Conservation (phyloP, 2,888 invertebrate genomes). For the Venusia cambrica region DNA sequence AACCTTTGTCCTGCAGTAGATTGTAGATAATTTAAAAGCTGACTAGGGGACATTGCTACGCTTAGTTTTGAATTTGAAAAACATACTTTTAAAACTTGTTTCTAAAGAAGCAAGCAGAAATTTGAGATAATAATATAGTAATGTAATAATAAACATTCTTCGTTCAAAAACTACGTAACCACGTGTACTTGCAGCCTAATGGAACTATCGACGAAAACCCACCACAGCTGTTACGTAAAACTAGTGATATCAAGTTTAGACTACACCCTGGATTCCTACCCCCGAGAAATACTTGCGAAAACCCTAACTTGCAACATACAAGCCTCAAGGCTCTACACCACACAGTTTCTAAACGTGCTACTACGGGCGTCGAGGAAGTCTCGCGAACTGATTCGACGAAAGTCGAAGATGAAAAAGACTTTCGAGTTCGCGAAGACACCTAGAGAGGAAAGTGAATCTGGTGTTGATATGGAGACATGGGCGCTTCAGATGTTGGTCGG, state of each 20-base stretch:
- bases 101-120: too few relatives aligned
- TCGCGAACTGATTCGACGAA: constrained; percentile 62
- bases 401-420: constrained; percentile 64
- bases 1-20: too few relatives aligned
- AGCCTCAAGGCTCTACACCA: constrained; percentile 88
- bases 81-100: background rate
- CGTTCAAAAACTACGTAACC: too few relatives aligned
- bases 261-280: constrained; percentile 88
- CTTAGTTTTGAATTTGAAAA: too few relatives aligned
- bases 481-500: constrained; percentile 91
- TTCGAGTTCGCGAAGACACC: constrained; percentile 50
- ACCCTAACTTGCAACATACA: constrained; percentile 81
- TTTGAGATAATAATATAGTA: too few relatives aligned
- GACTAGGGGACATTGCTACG: too few relatives aligned
- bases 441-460: constrained; percentile 47
- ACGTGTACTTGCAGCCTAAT: constrained; percentile 80
- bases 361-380: constrained; percentile 85
- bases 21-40: too few relatives aligned
- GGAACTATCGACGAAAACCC: constrained; percentile 89
- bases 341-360: constrained; percentile 93
- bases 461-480: constrained; percentile 90
- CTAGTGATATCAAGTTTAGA: constrained; percentile 95
- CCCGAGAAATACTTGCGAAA: constrained; percentile 83
- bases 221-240: constrained; percentile 96
- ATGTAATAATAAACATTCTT: too few relatives aligned